phyloP scores from a whole-genome alignment of 2,888 invertebrate species.

The Autographa pulchrina region DNA sequence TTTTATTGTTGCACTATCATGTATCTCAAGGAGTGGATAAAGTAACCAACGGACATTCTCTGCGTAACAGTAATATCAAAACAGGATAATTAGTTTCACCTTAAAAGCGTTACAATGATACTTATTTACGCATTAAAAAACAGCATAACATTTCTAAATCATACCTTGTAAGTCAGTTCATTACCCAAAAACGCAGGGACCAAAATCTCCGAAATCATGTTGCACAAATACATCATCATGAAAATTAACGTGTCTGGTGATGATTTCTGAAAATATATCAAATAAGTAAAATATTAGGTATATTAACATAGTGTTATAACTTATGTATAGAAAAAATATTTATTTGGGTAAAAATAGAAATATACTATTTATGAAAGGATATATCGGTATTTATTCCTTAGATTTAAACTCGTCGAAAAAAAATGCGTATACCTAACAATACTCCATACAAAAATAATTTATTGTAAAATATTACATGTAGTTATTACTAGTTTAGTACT shows the following conservation, averaged over 20 bases:
- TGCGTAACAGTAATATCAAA: no score
- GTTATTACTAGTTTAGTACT: no score
- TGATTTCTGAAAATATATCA: conserved; percentile 63
- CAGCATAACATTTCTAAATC: not conserved
- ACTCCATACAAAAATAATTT: no score
- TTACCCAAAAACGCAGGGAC: conserved; percentile 74
- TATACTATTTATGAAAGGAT: no score
- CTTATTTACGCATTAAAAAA: not conserved
- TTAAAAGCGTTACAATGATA: not conserved
- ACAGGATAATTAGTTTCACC: not conserved
- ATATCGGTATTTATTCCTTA: no score
- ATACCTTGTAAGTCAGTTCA: conserved; percentile 70
- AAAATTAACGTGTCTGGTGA: conserved; percentile 65
- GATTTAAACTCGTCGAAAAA: no score
- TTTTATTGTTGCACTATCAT: not conserved
- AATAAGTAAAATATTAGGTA: not conserved
- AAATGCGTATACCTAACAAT: no score
- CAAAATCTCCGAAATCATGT: conserved; percentile 73
- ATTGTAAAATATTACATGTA: no score
- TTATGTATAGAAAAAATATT: no score
- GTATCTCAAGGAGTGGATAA: not conserved
- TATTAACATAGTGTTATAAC: not conserved
- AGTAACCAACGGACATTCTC: not conserved
- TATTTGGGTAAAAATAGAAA: no score
- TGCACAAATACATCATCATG: conserved; percentile 67